A percentile compares a stretch with the other conserved stretches of the same genome.
Conservation (phyloP, 2,797 vertebrate species). For the Eleutherodactylus coqui region DNA sequence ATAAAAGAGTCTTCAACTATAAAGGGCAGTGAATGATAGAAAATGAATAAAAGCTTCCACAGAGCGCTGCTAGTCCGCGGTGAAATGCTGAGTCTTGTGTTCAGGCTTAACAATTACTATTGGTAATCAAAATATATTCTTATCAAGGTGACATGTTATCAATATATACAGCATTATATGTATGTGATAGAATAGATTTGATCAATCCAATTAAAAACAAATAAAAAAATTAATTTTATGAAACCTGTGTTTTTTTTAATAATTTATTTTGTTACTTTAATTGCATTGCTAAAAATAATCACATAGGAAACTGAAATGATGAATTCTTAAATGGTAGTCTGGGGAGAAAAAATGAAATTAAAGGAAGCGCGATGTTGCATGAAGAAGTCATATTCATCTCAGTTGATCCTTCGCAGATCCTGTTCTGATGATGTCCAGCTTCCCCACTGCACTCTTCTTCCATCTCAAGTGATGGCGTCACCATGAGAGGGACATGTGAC, state of each 20-base stretch:
- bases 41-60: background rate
- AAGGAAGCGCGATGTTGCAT: too few species aligned
- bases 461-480: too few species aligned
- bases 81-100: background rate
- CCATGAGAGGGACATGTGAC: too few species aligned
- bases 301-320: too few species aligned
- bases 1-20: slow-evolving; percentile 37
- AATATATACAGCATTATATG: background rate
- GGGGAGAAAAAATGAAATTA: too few species aligned
- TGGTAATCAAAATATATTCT: background rate
- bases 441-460: too few species aligned
- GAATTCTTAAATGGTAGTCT: too few species aligned
- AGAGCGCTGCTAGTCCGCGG: background rate
- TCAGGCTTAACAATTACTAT: background rate
- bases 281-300: too few species aligned
- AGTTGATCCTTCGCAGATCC: too few species aligned
- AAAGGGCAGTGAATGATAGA: slow-evolving; percentile 34
- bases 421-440: too few species aligned
- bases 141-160: background rate
- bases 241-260: background rate
- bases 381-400: too few species aligned
- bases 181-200: background rate
- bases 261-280: background rate
- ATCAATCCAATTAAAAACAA: background rate
- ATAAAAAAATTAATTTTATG: background rate